These are phyloP conservation scores for Sericinus montela DNA, from an alignment of 2,888 invertebrate species.

Conservation along the genomic window DNA sequence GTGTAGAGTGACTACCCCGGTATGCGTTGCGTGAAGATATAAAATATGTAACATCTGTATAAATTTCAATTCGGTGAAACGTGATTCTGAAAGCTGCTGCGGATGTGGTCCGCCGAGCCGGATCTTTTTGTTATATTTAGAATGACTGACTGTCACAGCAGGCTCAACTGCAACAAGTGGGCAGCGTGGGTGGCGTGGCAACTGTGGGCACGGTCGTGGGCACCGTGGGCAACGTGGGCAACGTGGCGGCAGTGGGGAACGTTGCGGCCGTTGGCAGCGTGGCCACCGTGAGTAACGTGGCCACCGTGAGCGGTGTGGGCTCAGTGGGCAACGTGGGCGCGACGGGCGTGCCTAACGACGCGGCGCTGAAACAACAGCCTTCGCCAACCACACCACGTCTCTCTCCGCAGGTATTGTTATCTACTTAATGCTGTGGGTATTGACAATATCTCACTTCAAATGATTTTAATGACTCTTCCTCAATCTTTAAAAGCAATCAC, in stretches of 20 bases:
- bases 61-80: no score
- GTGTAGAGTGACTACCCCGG: no score
- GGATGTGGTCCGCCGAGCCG: no score
- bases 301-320: conserved; percentile 31
- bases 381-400: conserved; percentile 63
- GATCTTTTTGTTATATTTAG: no score
- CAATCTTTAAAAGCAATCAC: no score
- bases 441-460: no score
- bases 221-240: conserved; percentile 24
- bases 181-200: conserved; percentile 36
- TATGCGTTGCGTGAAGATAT: no score
- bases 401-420: conserved; percentile 57
- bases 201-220: conserved; percentile 38
- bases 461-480: no score
- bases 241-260: conserved; percentile 38
- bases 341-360: conserved; percentile 42
- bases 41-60: no score
- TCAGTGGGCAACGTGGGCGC: conserved; percentile 38
- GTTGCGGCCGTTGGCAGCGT: conserved; percentile 36
- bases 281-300: conserved; percentile 29
- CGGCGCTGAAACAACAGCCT: conserved; percentile 61
- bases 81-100: no score
- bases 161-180: conserved; percentile 82
- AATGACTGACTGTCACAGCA: conserved; percentile 80
- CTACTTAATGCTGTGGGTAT: background rate